Evolutionary conservation across 1,140 invertebrate species (phyloP).

Genomic region (Dreissena polymorpha): DNA sequence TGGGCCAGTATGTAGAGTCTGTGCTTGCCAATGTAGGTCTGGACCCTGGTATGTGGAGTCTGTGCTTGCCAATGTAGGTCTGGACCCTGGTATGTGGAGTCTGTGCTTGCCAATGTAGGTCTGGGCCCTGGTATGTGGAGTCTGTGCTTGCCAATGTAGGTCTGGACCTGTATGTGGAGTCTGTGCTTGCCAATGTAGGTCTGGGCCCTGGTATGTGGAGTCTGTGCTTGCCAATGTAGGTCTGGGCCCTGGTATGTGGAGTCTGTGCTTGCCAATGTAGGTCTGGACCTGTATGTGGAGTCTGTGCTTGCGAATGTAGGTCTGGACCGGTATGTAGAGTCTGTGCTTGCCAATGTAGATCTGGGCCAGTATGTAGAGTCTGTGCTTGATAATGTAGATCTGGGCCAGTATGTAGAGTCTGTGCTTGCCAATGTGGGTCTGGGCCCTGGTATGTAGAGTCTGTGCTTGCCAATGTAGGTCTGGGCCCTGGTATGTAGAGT

Average conservation of each 20-base stretch:
- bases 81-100: conserved; percentile 61
- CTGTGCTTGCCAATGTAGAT: not conserved
- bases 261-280: not conserved
- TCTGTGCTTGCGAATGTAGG: not conserved
- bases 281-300: conserved; percentile 57
- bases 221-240: not conserved
- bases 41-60: conserved; percentile 61
- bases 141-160: not conserved
- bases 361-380: conserved; percentile 60
- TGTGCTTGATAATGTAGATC: not conserved
- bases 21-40: not conserved
- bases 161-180: conserved; percentile 54
- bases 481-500: conserved; percentile 62
- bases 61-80: not conserved
- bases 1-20: conserved; percentile 60
- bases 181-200: not conserved
- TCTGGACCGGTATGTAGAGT: conserved; percentile 56
- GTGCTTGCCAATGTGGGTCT: not conserved
- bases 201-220: conserved; percentile 62
- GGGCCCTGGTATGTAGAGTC: conserved; percentile 62
- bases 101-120: not conserved
- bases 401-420: conserved; percentile 60
- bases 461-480: not conserved
- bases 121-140: conserved; percentile 62
- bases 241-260: conserved; percentile 62